Evolutionary conservation across 1,140 invertebrate species (phyloP), one percentile per base, ranked within the genome.

Genomic region (Phymorhynchus buccinoides): DNA sequence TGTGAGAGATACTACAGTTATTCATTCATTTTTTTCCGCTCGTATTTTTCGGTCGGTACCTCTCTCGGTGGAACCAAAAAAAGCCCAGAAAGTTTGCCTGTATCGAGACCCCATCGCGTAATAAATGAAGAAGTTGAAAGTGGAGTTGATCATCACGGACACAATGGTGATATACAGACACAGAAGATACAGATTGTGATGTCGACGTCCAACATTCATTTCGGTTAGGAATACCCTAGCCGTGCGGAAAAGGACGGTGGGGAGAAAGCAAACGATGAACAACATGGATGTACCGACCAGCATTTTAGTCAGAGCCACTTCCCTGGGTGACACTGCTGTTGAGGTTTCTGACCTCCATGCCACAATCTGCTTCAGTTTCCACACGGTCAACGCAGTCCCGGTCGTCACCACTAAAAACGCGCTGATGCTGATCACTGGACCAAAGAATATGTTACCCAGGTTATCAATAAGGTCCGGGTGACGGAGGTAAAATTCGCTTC

Each of bases 231-330:
- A 12, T 9, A 48, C 16, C 16, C 32, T 56, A 48, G 1, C 4
- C 44, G n/a, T 48, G 4, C 42, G 30, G 22, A 16, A n/a, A 0
- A 56, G 1, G 16, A n/a, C 42, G 0, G 16, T 32, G 0, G 79
- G 79, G 1, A 52, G 7, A 48, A 80, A 0, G 35, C 79, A 80
- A 3, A 80, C n/a, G 48, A 80, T 80, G 44, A 80, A 80, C 12
- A 80, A 35, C 3, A 80, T 32, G 1, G 79, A 80, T 1, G 42
- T 80, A 14, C 79, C 48, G 14, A 80, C 48, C 42, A 80, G 44
- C 79, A 80, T 80, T 41, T 80, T 80, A 16, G 79, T 80, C 27
- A 80, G 32, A 14, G 79, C 44, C 48, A 52, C 44, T 52, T 80
- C 79, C n/a, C 71, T n/a, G 37, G 71, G 30, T 18, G 71, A 73